phyloP scores from a whole-genome alignment of 2,113 vertebrate species.

The Pygoscelis adeliae region DNA sequence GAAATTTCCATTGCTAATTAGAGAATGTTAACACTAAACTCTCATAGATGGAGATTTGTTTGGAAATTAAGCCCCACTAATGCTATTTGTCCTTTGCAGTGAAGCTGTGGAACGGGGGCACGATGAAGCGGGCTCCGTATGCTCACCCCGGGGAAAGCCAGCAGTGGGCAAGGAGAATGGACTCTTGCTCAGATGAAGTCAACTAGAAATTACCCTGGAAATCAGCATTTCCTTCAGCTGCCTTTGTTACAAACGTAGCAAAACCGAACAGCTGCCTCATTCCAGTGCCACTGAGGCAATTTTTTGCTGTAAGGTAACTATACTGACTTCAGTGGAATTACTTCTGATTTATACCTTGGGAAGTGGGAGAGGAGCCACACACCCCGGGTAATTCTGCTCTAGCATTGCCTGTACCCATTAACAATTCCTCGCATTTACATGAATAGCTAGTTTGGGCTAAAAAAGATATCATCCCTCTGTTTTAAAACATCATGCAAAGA shows the following conservation, averaged over 20 bases:
- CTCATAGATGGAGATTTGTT: neutral
- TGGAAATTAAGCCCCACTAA: neutral
- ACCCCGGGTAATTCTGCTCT: neutral
- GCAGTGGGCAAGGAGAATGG: neutral
- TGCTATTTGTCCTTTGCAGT: neutral
- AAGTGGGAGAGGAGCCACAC: neutral
- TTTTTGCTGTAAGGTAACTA: neutral
- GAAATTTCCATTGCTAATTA: neutral
- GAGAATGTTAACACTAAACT: neutral
- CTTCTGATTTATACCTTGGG: neutral
- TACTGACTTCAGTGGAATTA: neutral
- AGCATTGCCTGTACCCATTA: neutral
- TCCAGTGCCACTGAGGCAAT: neutral
- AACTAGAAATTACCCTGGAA: neutral
- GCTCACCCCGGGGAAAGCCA: neutral
- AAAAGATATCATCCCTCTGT: neutral
- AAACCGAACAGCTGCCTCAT: neutral
- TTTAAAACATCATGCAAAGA: neutral
- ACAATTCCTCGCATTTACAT: neutral
- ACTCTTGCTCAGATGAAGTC: neutral
- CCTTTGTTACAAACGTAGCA: neutral
- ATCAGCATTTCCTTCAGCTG: neutral
- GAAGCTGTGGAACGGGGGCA: neutral
- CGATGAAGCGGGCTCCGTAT: accelerated
- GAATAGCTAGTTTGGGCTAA: neutral